phyloP scores from a whole-genome alignment of 2,113 vertebrate species.

The Chaetura pelagica region DNA sequence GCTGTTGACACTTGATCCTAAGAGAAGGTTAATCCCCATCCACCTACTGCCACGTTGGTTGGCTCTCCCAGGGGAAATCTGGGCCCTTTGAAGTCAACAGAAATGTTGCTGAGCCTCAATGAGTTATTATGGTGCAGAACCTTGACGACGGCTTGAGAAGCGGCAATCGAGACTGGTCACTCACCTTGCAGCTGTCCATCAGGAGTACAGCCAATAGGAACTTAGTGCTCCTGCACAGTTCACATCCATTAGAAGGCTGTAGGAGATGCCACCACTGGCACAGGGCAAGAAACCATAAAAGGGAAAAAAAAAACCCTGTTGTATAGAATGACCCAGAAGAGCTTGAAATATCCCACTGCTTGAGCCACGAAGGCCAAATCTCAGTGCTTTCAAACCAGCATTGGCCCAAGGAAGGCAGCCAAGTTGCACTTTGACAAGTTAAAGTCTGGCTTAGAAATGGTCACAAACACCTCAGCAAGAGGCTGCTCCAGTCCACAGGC shows the following conservation, averaged over 20 bases:
- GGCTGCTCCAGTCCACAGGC: background rate
- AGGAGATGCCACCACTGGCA: background rate
- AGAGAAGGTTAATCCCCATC: background rate
- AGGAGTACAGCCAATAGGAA: background rate
- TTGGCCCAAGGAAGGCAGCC: background rate
- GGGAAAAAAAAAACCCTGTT: background rate
- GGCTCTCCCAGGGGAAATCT: background rate
- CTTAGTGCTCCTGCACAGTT: accelerated
- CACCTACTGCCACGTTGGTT: accelerated
- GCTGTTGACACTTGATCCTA: background rate
- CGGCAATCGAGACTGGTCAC: background rate
- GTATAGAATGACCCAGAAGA: background rate
- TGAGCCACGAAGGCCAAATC: background rate
- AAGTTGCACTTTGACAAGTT: accelerated
- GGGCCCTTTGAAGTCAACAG: background rate
- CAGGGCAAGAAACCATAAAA: background rate
- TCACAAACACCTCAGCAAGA: background rate
- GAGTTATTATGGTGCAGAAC: background rate
- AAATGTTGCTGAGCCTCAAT: background rate
- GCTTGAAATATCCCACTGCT: background rate
- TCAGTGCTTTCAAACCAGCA: accelerated
- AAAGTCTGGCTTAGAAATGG: background rate
- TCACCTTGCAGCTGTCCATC: background rate
- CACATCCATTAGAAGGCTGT: background rate
- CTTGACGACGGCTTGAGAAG: background rate